A percentile compares a stretch with the other conserved stretches of the same genome.
These are phyloP conservation scores for Rhipidura dahli DNA, from an alignment of 2,113 vertebrate genomes.

Conservation along the genomic window DNA sequence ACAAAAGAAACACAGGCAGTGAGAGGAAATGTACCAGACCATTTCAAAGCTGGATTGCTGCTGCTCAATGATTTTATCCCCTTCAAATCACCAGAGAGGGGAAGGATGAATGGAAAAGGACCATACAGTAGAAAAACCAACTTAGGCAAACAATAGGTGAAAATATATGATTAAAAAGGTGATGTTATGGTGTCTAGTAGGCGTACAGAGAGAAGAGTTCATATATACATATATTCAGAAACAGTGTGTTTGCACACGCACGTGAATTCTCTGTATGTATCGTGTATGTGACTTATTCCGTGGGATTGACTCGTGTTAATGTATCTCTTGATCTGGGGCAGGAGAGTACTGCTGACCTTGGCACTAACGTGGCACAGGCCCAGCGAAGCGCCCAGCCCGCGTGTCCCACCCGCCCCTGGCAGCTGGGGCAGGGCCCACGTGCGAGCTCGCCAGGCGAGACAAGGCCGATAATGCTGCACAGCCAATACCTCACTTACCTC, in stretches of 20 bases:
- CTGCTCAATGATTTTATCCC: constrained; percentile 59
- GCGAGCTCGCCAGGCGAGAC: background rate
- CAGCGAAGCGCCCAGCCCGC: background rate
- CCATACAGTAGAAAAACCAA: constrained; percentile 61
- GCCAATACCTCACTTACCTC: constrained; percentile 72
- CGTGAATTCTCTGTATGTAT: constrained; percentile 78
- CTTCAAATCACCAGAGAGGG: constrained; percentile 48
- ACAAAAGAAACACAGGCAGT: constrained; percentile 1
- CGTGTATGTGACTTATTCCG: constrained; percentile 77
- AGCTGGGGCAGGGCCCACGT: background rate
- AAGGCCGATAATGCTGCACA: constrained; percentile 55
- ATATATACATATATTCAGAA: constrained; percentile 71
- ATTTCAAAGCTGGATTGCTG: constrained; percentile 68
- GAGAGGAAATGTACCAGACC: constrained; percentile 56
- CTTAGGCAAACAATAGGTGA: constrained; percentile 65
- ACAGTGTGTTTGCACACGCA: constrained; percentile 65
- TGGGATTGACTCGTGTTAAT: constrained; percentile 82
- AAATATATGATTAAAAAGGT: constrained; percentile 59
- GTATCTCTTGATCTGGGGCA: constrained; percentile 79
- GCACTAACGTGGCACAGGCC: constrained; percentile 73
- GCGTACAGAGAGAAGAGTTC: constrained; percentile 68
- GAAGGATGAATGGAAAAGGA: constrained; percentile 61
- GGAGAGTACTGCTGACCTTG: constrained; percentile 72
- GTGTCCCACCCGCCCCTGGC: background rate
- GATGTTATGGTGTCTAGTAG: constrained; percentile 70